phyloP scores from a whole-genome alignment of 1,140 invertebrate genomes.

The Micrasema longulum region DNA sequence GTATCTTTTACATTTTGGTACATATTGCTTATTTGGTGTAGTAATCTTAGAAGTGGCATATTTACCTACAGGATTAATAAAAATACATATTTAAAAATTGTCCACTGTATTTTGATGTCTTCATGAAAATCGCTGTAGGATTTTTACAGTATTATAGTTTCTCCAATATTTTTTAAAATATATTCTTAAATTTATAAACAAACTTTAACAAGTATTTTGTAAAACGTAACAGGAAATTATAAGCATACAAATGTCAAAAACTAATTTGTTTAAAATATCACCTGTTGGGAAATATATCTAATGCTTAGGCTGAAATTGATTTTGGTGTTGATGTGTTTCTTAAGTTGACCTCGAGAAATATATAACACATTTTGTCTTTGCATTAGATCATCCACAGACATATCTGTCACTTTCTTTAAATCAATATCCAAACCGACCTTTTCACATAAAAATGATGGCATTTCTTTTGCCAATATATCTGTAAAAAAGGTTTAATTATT shows the following conservation, averaged over 20 bases:
- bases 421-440: constrained; percentile 90
- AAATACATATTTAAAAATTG: background rate
- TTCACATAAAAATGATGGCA: constrained; percentile 92
- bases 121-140: too few species aligned
- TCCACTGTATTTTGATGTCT: too few species aligned
- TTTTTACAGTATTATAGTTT: too few species aligned
- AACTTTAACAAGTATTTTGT: too few species aligned
- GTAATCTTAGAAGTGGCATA: constrained; percentile 91
- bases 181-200: too few species aligned
- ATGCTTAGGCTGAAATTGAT: constrained; percentile 90
- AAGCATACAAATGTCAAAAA: too few species aligned
- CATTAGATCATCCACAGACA: constrained; percentile 87
- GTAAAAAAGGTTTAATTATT: constrained; percentile 5
- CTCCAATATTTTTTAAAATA: too few species aligned
- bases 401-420: constrained; percentile 89
- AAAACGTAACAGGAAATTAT: too few species aligned
- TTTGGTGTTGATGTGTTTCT: constrained; percentile 89
- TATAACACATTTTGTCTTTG: constrained; percentile 85
- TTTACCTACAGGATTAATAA: constrained; percentile 86
- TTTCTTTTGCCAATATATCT: constrained; percentile 67
- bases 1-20: constrained; percentile 97
- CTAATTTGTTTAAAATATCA: too few species aligned
- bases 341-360: constrained; percentile 86
- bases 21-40: constrained; percentile 98
- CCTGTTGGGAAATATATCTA: constrained; percentile 89